These are phyloP conservation scores for Erpetoichthys calabaricus DNA, from an alignment of 2,797 vertebrate genomes.

Conservation along the genomic window DNA sequence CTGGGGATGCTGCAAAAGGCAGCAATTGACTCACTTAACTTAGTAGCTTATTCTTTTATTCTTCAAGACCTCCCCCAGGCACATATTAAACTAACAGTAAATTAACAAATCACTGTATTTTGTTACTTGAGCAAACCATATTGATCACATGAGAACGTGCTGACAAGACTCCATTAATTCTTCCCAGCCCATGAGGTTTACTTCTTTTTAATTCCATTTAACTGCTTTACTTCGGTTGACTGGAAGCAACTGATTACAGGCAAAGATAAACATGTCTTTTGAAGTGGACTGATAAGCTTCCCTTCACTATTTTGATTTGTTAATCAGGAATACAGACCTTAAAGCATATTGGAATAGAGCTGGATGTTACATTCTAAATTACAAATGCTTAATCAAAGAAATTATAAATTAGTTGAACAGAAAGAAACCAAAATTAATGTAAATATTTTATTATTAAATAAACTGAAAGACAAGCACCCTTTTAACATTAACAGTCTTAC, in stretches of 20 bases:
- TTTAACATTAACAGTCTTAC: too few species aligned
- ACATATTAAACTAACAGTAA: background rate
- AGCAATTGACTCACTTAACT: background rate
- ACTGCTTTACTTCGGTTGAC: constrained; percentile 3
- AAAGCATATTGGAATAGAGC: too few species aligned
- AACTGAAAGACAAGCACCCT: too few species aligned
- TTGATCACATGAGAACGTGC: background rate
- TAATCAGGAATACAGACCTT: constrained; percentile 2
- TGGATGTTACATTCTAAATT: too few species aligned
- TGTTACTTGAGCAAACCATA: constrained; percentile 4
- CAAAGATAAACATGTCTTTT: constrained; percentile 4
- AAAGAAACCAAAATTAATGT: too few species aligned
- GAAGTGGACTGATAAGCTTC: constrained; percentile 3
- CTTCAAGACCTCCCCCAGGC: background rate
- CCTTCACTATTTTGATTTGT: constrained; percentile 2
- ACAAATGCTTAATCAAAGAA: too few species aligned
- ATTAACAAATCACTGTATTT: constrained; percentile 4
- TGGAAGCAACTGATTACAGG: constrained; percentile 3
- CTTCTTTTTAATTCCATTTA: constrained; percentile 1
- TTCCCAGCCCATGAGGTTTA: constrained; percentile 2
- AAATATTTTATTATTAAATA: too few species aligned
- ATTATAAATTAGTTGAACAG: too few species aligned
- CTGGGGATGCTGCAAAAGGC: too few species aligned
- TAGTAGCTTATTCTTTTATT: constrained; percentile 3
- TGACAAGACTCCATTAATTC: constrained; percentile 3